Base-by-base conservation (phyloP, 1,140 invertebrate genomes). In the Cydia fagiglandana region DNA sequence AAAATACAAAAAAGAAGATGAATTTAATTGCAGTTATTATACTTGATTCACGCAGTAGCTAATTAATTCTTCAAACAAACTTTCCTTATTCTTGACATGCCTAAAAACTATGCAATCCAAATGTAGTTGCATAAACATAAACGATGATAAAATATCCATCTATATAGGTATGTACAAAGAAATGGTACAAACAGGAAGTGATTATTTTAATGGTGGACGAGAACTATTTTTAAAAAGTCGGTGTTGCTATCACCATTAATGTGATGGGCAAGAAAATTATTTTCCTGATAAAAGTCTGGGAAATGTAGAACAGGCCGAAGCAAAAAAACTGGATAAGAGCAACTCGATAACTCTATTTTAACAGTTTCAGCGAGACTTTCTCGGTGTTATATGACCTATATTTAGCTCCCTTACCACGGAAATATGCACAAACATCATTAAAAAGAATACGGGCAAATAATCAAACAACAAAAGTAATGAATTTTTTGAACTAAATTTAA, bases 191-290 rank as follows among this genome's bases (percentile, higher is more conserved):
- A 64, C 64, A 66, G 80, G 83, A 84, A 88, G 85, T 91, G 84
- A 91, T 89, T 91, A 89, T 88, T 89, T 89, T 91, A 91, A 91
- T 90, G 86, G 87, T 86, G 81, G 77, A 80, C 78, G 73, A 79
- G 79, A 81, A 88, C 61, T 81, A 87, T 85, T 84, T 86, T 88
- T 82, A 86, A 84, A 86, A 88, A 81, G 83, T 83, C 84, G 83
- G 79, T 84, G 83, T 85, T 83, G 82, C 78, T 85, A 82, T 86
- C 81, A 81, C 85, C 86, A 86, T 89, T 88, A 89, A 83, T 83
- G 81, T 86, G 86, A 91, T 89, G 87, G 83, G 85, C 79, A 86
- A 80, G 76, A 84, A 88, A 88, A 80, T 73, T 75, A 76, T 83
- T 84, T 86, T 84, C 76, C 81, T 87, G 83, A 84, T 86, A 85